These are phyloP conservation scores for Hirundo rustica DNA, from an alignment of 2,797 vertebrate genomes.

Conservation along the genomic window DNA sequence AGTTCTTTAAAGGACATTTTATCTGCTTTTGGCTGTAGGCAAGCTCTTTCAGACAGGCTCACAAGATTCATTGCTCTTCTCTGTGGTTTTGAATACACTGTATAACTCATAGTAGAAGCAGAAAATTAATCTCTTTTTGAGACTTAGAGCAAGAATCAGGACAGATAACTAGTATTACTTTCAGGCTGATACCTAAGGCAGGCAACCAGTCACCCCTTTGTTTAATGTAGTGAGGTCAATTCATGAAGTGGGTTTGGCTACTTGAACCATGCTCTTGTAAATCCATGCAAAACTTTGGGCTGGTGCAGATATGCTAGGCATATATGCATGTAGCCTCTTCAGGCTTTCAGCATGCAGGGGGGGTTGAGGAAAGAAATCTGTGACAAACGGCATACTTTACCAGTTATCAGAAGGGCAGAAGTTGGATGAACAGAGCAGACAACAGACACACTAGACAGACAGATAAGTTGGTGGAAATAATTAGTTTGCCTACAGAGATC, in stretches of 20 bases:
- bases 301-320: neutral
- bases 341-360: neutral
- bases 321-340: neutral
- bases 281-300: neutral
- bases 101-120: neutral
- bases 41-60: neutral
- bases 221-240: neutral
- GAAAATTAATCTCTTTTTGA: neutral
- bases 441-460: constrained; percentile 30
- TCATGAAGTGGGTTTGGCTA: neutral
- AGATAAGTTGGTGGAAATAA: constrained; percentile 30
- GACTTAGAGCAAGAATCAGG: neutral
- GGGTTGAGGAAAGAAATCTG: neutral
- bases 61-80: neutral
- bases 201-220: neutral
- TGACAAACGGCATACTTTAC: constrained; percentile 15
- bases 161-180: neutral
- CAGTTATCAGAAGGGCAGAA: constrained; percentile 17
- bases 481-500: neutral
- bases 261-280: neutral
- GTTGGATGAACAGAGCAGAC: constrained; percentile 15
- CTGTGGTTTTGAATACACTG: neutral
- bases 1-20: neutral
- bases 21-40: neutral
- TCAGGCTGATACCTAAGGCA: neutral